Evolutionary conservation across 2,113 vertebrate species (phyloP).

Genomic region (Otus sunia): DNA sequence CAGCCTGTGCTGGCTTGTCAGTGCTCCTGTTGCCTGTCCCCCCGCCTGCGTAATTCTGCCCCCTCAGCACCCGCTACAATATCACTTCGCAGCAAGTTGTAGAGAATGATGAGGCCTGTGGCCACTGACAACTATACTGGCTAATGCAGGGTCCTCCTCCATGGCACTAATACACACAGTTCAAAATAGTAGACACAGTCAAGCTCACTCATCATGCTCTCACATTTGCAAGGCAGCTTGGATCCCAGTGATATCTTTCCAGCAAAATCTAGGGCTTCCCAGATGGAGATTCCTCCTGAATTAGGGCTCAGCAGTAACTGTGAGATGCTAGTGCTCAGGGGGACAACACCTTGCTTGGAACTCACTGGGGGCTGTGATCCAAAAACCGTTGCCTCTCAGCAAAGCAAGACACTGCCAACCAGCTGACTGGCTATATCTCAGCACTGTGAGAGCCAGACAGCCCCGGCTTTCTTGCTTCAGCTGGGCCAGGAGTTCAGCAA

Average conservation of each 20-base stretch:
- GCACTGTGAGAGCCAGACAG: background rate
- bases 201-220: background rate
- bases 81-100: background rate
- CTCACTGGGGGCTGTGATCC: background rate
- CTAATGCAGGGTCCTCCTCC: background rate
- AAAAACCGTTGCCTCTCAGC: background rate
- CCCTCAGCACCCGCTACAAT: background rate
- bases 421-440: rapidly evolving
- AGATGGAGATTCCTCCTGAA: background rate
- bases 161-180: background rate
- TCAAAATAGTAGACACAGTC: background rate
- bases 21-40: background rate
- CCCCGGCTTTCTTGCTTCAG: background rate
- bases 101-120: background rate
- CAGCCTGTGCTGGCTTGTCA: background rate
- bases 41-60: background rate
- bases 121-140: background rate
- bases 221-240: background rate
- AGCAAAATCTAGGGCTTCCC: background rate
- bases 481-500: background rate
- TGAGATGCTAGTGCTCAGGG: background rate
- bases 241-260: background rate
- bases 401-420: background rate
- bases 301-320: background rate
- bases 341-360: background rate